Base-by-base conservation (phyloP, 1,140 invertebrate genomes). In the Drosophila santomea region DNA sequence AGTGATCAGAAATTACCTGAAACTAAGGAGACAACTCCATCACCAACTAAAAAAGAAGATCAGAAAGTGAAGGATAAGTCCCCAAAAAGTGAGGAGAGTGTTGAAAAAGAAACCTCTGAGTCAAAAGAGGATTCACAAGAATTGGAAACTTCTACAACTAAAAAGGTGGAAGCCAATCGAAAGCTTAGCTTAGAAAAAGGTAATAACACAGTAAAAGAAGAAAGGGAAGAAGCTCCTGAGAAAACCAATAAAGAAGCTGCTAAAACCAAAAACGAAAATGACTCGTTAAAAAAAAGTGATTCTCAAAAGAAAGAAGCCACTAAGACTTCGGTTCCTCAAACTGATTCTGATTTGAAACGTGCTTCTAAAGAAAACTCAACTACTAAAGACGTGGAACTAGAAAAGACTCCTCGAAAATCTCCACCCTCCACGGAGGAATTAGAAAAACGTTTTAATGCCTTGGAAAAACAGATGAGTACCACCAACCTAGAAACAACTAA, bases 361-460 rank as follows among this genome's bases (percentile, higher is more conserved):
- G n/a, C 10, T 12, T 15, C 43, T 0, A 14, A 39, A 47, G 14
- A 8, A 11, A 59, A 59, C 11, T 14, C 28, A 3, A 20, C 54
- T 14, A 6, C 20, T 6, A 58, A 45, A 10, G 23, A 41, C 12
- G 0, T 11, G 1, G 62, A 71, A 35, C 14, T 48, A 1, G 38
- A 14, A 11, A 39, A 55, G 3, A 32, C 55, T 2, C 58, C 72
- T 20, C 68, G 63, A 2, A 92, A 81, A 36, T 43, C 75, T 1
- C 90, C 91, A 3, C 91, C 91, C 1, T 88, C 88, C 4, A 92
- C 91, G 0, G 91, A 91, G 25, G 91, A 92, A 54, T 55, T 92
- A 1, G 91, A 92, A 32, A 91, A 88, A 43, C 84, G 91, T 2
- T 92, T 91, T 45, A 71, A 89, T 47, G 91, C 90, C 14, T 43